Evolutionary conservation across 2,888 invertebrate genomes (phyloP).

Genomic region (Griposia aprilina): DNA sequence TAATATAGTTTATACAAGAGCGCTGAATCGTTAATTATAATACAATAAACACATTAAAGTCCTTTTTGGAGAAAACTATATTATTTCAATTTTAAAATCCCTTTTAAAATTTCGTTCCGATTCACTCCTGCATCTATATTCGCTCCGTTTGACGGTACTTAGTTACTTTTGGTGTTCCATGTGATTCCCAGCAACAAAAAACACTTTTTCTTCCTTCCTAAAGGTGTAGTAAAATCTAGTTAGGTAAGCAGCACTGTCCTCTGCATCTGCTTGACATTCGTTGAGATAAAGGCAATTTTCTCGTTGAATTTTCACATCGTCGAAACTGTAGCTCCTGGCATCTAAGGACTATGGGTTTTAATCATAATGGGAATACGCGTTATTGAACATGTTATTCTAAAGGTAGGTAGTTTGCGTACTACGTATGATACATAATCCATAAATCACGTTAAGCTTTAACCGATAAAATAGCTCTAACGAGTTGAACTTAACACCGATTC

Average conservation of each 20-base stretch:
- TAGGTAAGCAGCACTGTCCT: background rate
- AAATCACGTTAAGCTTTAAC: conserved; percentile 17
- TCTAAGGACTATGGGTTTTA: background rate
- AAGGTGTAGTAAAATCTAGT: background rate
- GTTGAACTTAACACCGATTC: conserved; percentile 34
- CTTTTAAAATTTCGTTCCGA: too few relatives aligned
- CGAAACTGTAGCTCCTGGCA: background rate
- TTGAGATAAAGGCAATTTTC: background rate
- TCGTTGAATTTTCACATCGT: too few relatives aligned
- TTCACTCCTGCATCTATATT: too few relatives aligned
- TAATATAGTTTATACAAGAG: too few relatives aligned
- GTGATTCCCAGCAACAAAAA: too few relatives aligned
- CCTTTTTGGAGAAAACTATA: too few relatives aligned
- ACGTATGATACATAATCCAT: background rate
- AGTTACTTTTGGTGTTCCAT: background rate
- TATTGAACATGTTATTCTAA: background rate
- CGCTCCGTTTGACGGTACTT: too few relatives aligned
- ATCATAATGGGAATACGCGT: background rate
- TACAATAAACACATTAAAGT: too few relatives aligned
- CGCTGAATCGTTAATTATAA: too few relatives aligned
- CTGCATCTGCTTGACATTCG: background rate
- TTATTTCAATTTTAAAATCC: too few relatives aligned
- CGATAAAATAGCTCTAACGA: conserved; percentile 29
- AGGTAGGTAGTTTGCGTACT: background rate
- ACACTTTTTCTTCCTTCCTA: too few relatives aligned